phyloP scores from a whole-genome alignment of 2,797 vertebrate species.

The Periophthalmus magnuspinnatus region DNA sequence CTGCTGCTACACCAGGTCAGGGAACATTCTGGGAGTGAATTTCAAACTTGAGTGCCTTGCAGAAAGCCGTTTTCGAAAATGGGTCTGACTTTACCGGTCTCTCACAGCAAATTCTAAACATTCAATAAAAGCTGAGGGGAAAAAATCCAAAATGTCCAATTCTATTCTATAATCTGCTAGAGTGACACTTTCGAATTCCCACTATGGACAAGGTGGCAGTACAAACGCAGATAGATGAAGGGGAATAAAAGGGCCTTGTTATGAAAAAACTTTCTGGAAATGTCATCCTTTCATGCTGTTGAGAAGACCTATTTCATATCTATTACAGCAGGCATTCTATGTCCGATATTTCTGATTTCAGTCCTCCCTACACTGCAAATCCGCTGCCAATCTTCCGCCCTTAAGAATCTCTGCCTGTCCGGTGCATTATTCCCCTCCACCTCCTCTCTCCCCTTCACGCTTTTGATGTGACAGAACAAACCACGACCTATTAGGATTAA shows the following conservation, averaged over 20 bases:
- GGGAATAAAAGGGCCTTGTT: constrained; percentile 83
- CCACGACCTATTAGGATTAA: constrained; percentile 88
- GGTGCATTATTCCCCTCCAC: constrained; percentile 78
- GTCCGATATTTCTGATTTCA: constrained; percentile 84
- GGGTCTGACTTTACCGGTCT: constrained; percentile 66
- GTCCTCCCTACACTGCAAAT: constrained; percentile 81
- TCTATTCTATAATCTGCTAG: constrained; percentile 74
- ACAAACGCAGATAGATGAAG: constrained; percentile 80
- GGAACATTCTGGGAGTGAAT: constrained; percentile 56
- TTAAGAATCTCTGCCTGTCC: constrained; percentile 84
- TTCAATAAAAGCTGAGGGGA: constrained; percentile 51
- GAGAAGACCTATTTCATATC: constrained; percentile 88
- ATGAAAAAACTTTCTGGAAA: constrained; percentile 84
- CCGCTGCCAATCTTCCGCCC: constrained; percentile 86
- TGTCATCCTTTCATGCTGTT: constrained; percentile 85
- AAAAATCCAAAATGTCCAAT: constrained; percentile 74
- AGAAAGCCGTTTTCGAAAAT: constrained; percentile 58
- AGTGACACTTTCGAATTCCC: constrained; percentile 84
- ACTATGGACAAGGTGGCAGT: constrained; percentile 81
- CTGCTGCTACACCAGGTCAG: constrained; percentile 36
- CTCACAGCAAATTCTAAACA: constrained; percentile 66
- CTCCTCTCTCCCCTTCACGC: constrained; percentile 66
- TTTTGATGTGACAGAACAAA: constrained; percentile 90
- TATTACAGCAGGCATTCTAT: constrained; percentile 86
- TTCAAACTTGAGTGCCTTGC: constrained; percentile 61